Evolutionary conservation across 2,113 vertebrate species (phyloP).

Genomic region (Cisticola juncidis): DNA sequence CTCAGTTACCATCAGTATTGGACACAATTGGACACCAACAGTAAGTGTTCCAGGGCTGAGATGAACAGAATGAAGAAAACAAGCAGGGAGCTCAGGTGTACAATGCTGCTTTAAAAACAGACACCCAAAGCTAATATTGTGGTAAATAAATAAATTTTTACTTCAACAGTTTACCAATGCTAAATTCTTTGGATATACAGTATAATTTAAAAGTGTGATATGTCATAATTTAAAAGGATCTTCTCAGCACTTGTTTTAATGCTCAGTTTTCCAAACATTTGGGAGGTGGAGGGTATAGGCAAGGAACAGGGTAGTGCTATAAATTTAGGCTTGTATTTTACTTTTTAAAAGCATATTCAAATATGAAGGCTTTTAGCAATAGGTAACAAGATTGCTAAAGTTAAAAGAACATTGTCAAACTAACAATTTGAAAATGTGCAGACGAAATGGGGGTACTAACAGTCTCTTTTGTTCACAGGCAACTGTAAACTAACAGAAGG

Average conservation of each 20-base stretch:
- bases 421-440: constrained; percentile 28
- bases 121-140: neutral
- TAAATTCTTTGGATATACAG: neutral
- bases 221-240: neutral
- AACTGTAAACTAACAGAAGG: neutral
- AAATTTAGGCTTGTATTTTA: neutral
- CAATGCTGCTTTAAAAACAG: neutral
- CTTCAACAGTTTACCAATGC: neutral
- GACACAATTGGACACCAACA: too few species aligned
- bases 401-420: constrained; percentile 19
- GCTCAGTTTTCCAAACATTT: neutral
- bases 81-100: neutral
- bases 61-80: neutral
- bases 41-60: too few species aligned
- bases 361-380: neutral
- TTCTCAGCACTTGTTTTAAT: neutral
- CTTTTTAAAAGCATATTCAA: neutral
- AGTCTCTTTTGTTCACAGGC: neutral
- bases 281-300: neutral
- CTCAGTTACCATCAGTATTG: neutral
- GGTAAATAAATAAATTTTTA: neutral
- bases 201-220: neutral
- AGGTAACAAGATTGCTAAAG: neutral
- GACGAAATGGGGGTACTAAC: neutral
- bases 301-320: neutral